phyloP scores from a whole-genome alignment of 37 sponge, comb jelly and placozoan genomes.

The Bolinopsis microptera region DNA sequence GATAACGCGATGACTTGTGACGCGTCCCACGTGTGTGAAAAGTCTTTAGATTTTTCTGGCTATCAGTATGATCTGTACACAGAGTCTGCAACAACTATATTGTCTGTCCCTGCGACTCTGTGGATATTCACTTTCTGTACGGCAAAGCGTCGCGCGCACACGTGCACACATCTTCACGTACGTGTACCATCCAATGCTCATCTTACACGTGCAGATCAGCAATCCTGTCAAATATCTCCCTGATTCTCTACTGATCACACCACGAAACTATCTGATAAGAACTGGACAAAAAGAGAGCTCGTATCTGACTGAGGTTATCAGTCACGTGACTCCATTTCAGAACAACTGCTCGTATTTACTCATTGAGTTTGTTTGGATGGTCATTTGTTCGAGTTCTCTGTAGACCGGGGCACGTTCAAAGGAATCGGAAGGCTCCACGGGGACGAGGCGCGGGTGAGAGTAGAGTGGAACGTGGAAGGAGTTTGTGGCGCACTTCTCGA shows the following conservation, averaged over 20 bases:
- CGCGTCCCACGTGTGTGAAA: neutral
- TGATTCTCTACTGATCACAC: neutral
- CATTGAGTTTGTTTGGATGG: constrained; percentile 27
- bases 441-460: constrained; percentile 28
- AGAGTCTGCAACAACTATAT: neutral
- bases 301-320: neutral
- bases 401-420: constrained; percentile 35
- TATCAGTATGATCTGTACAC: neutral
- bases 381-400: constrained; percentile 61
- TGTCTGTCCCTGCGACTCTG: no score
- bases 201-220: neutral
- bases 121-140: no score
- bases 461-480: constrained; percentile 27
- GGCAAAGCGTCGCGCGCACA: no score
- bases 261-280: neutral
- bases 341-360: constrained; percentile 52
- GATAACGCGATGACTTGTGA: neutral
- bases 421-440: constrained; percentile 58
- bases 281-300: neutral
- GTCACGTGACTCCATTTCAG: neutral
- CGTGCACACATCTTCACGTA: neutral
- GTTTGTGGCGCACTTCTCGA: constrained; percentile 60
- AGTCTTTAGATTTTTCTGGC: neutral
- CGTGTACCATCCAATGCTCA: neutral
- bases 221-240: neutral